Base-by-base conservation (phyloP, 2,888 invertebrate species). In the Celastrina argiolus region DNA sequence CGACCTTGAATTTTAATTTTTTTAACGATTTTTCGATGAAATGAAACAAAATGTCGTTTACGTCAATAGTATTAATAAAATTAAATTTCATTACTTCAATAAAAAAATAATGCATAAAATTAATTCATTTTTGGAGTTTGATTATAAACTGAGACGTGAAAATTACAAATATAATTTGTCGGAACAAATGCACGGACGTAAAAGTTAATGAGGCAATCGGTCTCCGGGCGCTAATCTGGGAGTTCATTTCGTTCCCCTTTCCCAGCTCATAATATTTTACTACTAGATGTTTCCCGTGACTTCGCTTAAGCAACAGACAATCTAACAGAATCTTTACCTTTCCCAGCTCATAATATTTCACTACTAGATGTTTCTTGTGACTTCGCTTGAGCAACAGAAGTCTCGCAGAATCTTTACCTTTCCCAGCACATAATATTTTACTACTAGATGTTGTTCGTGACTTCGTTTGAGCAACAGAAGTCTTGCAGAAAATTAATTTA, bases 171-270 rank as follows among this genome's bases (percentile, higher is more conserved):
- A 59, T 59, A 31, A 61, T 39, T 61, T 39, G 39, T 16, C 39
- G n/a, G 58, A 65, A 65, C 31, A 65, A 65, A 65, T 58, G 56
- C 12, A 18, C 28, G 22, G 28, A 56, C 65, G 41, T 65, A 26
- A 65, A 65, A 65, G 28, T 28, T 65, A 56, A 65, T 41, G 65
- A 58, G 16, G 56, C 56, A 31, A 58, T 28, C 39, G 65, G 16
- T 58, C 58, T 41, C 58, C 56, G 16, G 59, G 18, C 39, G 39
- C 34, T 61, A 36, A 61, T 61, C 61, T 61, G 14, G 14, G 16
- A 36, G 61, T 61, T 39, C 61, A 61, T 61, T 61, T 39, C 34
- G 61, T 22, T 36, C 39, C 18, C 22, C 34, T 61, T 39, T 36
- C 14, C 22, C 36, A 61, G 59, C 34, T 59, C 16, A 59, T 59